Evolutionary conservation across 2,888 invertebrate species (phyloP), one percentile per base, ranked within the genome.

Genomic region (Calliphora vomitoria): DNA sequence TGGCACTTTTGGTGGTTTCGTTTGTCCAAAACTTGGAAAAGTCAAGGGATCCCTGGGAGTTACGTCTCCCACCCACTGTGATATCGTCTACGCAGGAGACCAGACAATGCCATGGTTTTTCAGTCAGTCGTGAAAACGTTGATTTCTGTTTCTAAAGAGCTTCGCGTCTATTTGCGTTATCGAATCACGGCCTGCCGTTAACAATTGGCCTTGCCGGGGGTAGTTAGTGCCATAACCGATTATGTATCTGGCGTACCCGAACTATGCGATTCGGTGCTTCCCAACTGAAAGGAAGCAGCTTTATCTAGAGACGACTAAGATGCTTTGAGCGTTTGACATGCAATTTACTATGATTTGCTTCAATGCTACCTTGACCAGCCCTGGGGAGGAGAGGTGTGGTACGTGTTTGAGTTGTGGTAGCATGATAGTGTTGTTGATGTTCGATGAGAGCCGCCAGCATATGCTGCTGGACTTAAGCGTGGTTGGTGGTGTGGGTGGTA

Each of bases 31-130:
- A 91, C 97, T 97, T 87, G 97, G 97, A 94, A 96, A 97, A 91
- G 96, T 96, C 95, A 97, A 96, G 88, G 97, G 96, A 94, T 89
- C 97, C 97, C 94, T 97, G 97, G 91, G 97, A 97, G 94, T 97
- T 97, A 93, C 97, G 95, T 93, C 97, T 95, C 90, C 97, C 97
- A 91, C 97, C 98, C 91, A 97, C 96, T 90, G 97, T 98, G 93
- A 98, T 95, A 94, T 98, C 97, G 95, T 98, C 98, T 91, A 98
- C 98, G 94, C 98, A 98, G 93, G 97, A 97, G 92, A 97, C 97
- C 92, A 98, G 95, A 91, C 97, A 97, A 94, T 97, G 97, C 97
- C 97, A 97, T 88, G 97, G 97, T 94, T 95, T 95, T 93, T 96
- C 96, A 79, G 93, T 92, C 82, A 93, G 93, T 89, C 92, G 92